A percentile compares a stretch with the other conserved stretches of the same genome.
phyloP scores from a whole-genome alignment of 64 coral and sea anemone genomes.

The Acropora yongei region DNA sequence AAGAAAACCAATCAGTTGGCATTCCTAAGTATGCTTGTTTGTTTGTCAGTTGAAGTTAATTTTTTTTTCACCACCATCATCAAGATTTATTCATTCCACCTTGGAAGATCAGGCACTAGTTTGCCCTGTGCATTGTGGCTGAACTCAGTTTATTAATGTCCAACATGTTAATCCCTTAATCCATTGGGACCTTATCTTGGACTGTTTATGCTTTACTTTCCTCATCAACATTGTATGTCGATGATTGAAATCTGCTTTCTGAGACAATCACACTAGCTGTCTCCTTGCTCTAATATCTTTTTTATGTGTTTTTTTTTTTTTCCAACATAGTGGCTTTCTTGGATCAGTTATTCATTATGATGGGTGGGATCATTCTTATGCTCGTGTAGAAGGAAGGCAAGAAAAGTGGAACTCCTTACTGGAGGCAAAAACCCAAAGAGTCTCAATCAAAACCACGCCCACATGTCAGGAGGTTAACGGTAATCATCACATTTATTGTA shows the following conservation, averaged over 20 bases:
- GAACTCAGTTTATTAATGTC: too few relatives aligned
- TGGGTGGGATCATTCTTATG: conserved; percentile 71
- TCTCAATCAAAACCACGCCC: not conserved
- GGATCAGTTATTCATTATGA: conserved; percentile 34
- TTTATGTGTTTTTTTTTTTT: not conserved
- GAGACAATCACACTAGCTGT: too few relatives aligned
- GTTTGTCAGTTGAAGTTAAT: not conserved
- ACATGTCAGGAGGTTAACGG: not conserved
- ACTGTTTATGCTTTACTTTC: too few relatives aligned
- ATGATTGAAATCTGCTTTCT: too few relatives aligned
- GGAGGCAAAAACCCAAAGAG: not conserved
- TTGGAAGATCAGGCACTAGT: too few relatives aligned
- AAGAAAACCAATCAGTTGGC: not conserved
- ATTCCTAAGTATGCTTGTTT: conserved; percentile 66
- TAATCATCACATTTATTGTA: not conserved
- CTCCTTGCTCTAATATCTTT: too few relatives aligned
- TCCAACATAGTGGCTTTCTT: conserved; percentile 56
- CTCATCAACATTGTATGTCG: too few relatives aligned
- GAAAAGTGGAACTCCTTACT: not conserved
- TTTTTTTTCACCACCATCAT: too few relatives aligned
- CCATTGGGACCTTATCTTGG: too few relatives aligned
- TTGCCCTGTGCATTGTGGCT: too few relatives aligned
- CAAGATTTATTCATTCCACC: too few relatives aligned
- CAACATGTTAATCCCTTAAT: too few relatives aligned
- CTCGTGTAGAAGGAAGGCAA: not conserved